Evolutionary conservation across 2,888 invertebrate genomes (phyloP).

Genomic region (Metopia argyrocephala): DNA sequence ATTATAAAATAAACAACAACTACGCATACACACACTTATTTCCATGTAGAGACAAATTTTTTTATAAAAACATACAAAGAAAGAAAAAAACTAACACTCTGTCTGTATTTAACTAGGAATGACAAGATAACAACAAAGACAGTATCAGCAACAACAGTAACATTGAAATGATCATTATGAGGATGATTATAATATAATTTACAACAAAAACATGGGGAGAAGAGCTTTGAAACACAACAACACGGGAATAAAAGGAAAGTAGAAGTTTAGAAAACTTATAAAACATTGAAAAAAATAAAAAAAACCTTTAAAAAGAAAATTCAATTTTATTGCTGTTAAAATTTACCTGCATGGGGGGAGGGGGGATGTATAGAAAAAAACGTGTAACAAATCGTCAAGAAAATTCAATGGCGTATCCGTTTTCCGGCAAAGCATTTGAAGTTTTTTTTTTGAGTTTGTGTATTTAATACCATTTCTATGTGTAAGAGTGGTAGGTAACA

Average conservation of each 20-base stretch:
- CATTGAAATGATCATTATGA: neutral
- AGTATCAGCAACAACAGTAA: neutral
- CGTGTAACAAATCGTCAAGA: slow-evolving; percentile 14
- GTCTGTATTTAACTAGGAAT: slow-evolving; percentile 1
- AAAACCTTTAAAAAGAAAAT: neutral
- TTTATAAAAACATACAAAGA: neutral
- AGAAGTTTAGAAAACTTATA: neutral
- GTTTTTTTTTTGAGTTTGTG: neutral
- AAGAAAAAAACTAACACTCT: neutral
- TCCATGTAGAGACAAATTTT: neutral
- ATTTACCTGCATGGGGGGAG: slow-evolving; percentile 14
- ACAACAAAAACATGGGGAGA: neutral
- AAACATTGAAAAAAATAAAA: neutral
- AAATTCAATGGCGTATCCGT: slow-evolving; percentile 42
- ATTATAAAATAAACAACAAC: neutral
- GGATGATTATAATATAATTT: slow-evolving; percentile 21
- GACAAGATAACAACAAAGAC: slow-evolving; percentile 35
- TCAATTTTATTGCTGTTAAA: slow-evolving; percentile 25
- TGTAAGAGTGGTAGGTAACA: neutral
- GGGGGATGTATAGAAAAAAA: neutral
- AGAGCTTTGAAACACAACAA: neutral
- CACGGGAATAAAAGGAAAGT: neutral
- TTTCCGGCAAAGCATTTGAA: slow-evolving; percentile 24
- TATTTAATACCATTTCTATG: neutral
- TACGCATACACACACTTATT: neutral